Percentiles rank a stretch among this genome's conserved stretches.
Conservation (phyloP, 2,797 vertebrate genomes). For the Danio jaintianensis region DNA sequence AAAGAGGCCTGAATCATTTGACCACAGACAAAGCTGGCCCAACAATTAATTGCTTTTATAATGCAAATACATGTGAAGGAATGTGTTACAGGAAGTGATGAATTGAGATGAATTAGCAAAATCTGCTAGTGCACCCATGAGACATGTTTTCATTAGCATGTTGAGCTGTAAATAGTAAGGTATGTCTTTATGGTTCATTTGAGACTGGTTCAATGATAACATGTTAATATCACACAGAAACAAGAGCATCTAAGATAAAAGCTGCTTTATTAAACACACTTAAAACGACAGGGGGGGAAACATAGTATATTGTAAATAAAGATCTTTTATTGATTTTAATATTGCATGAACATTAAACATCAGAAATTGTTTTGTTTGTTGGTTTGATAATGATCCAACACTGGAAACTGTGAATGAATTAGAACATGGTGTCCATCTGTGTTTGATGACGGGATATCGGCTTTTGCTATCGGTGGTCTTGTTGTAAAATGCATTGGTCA, state of each 20-base stretch:
- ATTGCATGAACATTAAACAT: constrained; percentile 59
- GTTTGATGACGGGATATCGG: constrained; percentile 66
- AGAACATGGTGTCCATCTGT: constrained; percentile 50
- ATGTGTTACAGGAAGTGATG: too few species aligned
- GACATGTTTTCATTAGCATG: too few species aligned
- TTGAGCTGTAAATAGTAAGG: too few species aligned
- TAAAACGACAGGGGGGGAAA: background rate
- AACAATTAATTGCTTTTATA: too few species aligned
- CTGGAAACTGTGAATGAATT: constrained; percentile 56
- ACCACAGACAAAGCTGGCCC: too few species aligned
- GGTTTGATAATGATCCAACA: constrained; percentile 28
- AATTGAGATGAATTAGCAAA: too few species aligned
- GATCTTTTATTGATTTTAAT: constrained; percentile 47
- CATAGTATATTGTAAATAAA: constrained; percentile 4
- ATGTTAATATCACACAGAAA: too few species aligned
- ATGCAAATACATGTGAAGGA: too few species aligned
- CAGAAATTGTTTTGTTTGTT: constrained; percentile 62
- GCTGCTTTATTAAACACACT: background rate
- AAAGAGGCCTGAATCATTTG: too few species aligned
- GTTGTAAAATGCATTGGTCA: constrained; percentile 30
- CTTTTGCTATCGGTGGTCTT: constrained; percentile 67
- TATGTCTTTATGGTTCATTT: too few species aligned
- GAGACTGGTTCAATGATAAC: too few species aligned
- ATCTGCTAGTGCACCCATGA: too few species aligned
- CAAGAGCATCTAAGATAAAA: background rate